Evolutionary conservation across 2,113 vertebrate species (phyloP).

Genomic region (Meleagris gallopavo): DNA sequence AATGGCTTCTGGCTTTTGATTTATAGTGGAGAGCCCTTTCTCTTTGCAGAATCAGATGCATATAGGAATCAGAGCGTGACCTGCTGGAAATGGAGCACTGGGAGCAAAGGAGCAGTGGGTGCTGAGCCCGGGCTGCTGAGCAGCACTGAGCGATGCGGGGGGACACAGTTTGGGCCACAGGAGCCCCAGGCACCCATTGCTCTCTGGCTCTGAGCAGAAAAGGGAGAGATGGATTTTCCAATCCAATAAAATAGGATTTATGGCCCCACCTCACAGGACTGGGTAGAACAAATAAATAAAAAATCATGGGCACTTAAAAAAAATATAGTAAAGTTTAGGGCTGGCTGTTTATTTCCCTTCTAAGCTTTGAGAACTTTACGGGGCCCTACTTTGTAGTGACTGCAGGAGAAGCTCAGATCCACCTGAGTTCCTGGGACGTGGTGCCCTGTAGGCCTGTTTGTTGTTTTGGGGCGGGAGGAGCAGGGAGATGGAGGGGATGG

Average conservation of each 20-base stretch:
- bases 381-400: neutral
- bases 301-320: neutral
- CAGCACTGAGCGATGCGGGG: too few relatives aligned
- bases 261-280: neutral
- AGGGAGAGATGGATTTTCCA: neutral
- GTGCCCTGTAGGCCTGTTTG: neutral
- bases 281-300: neutral
- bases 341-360: conserved; percentile 29
- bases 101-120: too few relatives aligned
- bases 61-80: neutral
- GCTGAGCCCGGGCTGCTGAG: too few relatives aligned
- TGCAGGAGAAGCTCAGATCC: neutral
- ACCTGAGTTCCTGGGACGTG: neutral
- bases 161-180: neutral
- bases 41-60: neutral
- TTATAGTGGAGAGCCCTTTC: conserved; percentile 6
- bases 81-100: neutral
- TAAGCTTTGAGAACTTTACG: neutral
- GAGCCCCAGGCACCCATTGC: neutral
- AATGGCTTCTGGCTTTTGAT: conserved; percentile 55
- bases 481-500: rapidly evolving
- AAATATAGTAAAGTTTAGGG: neutral
- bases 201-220: neutral
- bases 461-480: neutral
- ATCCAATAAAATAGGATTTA: conserved; percentile 23